Conservation (phyloP, 2,888 invertebrate species). For the Zaprionus lineosus region DNA sequence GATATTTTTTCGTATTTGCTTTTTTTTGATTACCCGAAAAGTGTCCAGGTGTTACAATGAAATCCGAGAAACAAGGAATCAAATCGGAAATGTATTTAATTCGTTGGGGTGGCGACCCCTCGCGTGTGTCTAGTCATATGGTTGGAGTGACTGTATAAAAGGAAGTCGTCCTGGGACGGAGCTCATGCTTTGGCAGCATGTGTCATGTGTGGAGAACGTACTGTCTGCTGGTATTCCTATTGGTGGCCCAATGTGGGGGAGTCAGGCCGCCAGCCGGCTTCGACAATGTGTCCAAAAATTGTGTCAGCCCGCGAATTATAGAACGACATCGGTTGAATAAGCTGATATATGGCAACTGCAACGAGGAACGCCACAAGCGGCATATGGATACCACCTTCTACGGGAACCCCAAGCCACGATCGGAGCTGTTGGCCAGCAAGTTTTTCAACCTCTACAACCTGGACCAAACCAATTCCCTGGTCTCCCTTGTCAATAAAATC, state of each 20-base stretch:
- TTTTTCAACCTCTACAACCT: slow-evolving; percentile 82
- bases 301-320: slow-evolving; percentile 49
- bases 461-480: slow-evolving; percentile 85
- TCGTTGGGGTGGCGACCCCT: slow-evolving; percentile 34
- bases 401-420: slow-evolving; percentile 85
- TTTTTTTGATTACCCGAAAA: no score
- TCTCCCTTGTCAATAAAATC: slow-evolving; percentile 85
- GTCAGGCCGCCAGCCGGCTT: not conserved
- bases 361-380: slow-evolving; percentile 63
- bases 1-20: no score
- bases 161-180: not conserved
- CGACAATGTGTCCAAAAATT: not conserved
- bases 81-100: slow-evolving; percentile 34
- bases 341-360: slow-evolving; percentile 40
- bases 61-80: slow-evolving; percentile 17
- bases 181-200: slow-evolving; percentile 16
- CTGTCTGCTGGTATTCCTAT: slow-evolving; percentile 17
- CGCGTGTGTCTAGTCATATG: slow-evolving; percentile 22
- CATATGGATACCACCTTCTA: slow-evolving; percentile 84
- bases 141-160: slow-evolving; percentile 16
- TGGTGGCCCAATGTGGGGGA: slow-evolving; percentile 8
- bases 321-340: slow-evolving; percentile 44
- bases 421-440: slow-evolving; percentile 84
- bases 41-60: slow-evolving; percentile 38
- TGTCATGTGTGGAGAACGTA: slow-evolving; percentile 7